These are phyloP conservation scores for Venusia cambrica DNA, from an alignment of 2,888 invertebrate species.

Conservation along the genomic window DNA sequence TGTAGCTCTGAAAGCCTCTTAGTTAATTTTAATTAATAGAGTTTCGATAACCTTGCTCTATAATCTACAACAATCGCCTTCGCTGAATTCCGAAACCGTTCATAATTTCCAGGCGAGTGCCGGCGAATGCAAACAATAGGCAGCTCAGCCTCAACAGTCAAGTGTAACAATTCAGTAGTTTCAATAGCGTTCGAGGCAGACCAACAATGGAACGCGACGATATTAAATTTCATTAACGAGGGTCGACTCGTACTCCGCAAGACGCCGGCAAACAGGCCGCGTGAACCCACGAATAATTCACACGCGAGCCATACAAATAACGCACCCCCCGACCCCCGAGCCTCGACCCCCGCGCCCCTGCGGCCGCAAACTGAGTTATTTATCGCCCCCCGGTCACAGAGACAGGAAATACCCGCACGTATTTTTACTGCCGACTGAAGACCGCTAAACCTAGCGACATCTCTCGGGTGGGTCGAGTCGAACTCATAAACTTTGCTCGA, in stretches of 20 bases:
- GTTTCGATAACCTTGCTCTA: conserved; percentile 17
- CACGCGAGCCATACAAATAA: conserved; percentile 80
- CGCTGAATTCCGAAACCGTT: conserved; percentile 23
- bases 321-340: conserved; percentile 46
- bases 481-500: conserved; percentile 24
- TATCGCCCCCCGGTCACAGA: conserved; percentile 66
- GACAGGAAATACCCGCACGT: conserved; percentile 76
- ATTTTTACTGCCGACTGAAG: conserved; percentile 70
- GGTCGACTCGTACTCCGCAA: conserved; percentile 60
- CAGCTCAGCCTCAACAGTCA: conserved; percentile 43
- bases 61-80: conserved; percentile 19
- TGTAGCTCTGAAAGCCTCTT: conserved; percentile 10
- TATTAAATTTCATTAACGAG: conserved; percentile 79
- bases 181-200: conserved; percentile 53
- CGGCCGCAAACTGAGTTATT: conserved; percentile 77
- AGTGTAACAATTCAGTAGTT: conserved; percentile 63
- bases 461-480: conserved; percentile 50
- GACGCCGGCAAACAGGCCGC: conserved; percentile 74
- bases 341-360: conserved; percentile 35
- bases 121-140: conserved; percentile 29
- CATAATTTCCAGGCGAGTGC: conserved; percentile 22
- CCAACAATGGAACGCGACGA: conserved; percentile 62
- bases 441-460: conserved; percentile 57
- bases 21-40: conserved; percentile 21
- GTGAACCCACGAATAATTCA: conserved; percentile 81